Evolutionary conservation across 2,888 invertebrate genomes (phyloP), one percentile per base, ranked within the genome.

Genomic region (Fabriciana adippe): DNA sequence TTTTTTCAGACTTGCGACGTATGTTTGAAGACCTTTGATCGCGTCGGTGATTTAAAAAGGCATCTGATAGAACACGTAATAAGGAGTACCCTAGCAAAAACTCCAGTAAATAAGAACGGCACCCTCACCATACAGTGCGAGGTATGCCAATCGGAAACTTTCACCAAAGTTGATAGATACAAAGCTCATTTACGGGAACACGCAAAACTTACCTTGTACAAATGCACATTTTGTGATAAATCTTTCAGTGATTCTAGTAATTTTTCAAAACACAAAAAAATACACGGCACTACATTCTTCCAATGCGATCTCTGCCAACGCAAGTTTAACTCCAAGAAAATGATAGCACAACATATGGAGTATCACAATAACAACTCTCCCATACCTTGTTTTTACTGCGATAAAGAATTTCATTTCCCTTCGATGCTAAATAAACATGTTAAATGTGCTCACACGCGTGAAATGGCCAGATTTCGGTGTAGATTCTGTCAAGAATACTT

Each of bases 201-300:
- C 78, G 92, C 92, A 5, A 89, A 90, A 70, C 80, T 93, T 0
- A 93, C 93, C 0, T 71, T 90, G 0, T 93, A 93, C 81, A 87
- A 90, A 67, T 93, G 93, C 75, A 88, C 86, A 0, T 85, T 90
- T 70, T 93, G 93, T 77, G 86, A 92, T 66, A 92, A 93, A 71
- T 87, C 89, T 8, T 93, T 93, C 72, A 90, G 90, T 69, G 93
- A 93, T 66, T 93, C 93, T 21, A 91, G 91, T 69, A 93, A 93
- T 69, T 93, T 92, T 70, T 93, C 92, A 2, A 93, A 93, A 61
- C 93, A 93, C 74, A 93, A 93, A 75, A 93, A 93, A 71, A 87
- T 91, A 31, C 93, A 93, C 74, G 90, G 91, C 21, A 75, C 79
- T 0, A 81, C 82, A 0, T 89, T 78, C 71, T 82, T 87, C 56